A percentile compares a stretch with the other conserved stretches of the same genome.
These are phyloP conservation scores for Hetaerina titia DNA, from an alignment of 2,888 invertebrate genomes.

Conservation along the genomic window DNA sequence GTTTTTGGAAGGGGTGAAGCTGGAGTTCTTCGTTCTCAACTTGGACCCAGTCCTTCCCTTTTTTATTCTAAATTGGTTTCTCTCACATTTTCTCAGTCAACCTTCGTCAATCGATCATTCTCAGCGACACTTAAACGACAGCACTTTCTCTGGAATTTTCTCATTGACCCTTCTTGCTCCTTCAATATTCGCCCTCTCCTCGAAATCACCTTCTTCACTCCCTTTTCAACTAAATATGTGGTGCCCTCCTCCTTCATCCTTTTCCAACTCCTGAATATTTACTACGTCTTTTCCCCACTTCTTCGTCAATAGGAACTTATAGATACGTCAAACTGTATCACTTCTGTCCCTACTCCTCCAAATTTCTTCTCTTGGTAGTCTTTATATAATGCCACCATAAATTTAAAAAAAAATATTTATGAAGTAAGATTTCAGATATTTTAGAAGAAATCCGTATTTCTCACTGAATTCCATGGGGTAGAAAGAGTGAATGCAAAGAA, in stretches of 20 bases:
- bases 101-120: slow-evolving; percentile 57
- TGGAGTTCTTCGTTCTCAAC: neutral
- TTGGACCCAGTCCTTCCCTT: slow-evolving; percentile 6
- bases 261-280: neutral
- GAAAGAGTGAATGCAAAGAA: no score
- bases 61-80: slow-evolving; percentile 63
- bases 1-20: slow-evolving; percentile 17
- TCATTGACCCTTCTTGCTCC: slow-evolving; percentile 26
- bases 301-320: no score
- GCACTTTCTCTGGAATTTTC: slow-evolving; percentile 61
- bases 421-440: no score
- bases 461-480: no score
- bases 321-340: no score
- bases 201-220: neutral
- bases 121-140: slow-evolving; percentile 53
- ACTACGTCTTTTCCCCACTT: neutral
- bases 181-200: neutral
- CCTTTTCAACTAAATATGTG: neutral
- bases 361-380: no score
- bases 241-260: neutral
- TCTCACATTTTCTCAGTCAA: slow-evolving; percentile 55
- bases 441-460: no score
- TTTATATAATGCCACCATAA: no score
- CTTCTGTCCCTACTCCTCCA: no score
- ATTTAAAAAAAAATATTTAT: no score